phyloP scores from a whole-genome alignment of 2,113 vertebrate genomes.

The Cyanocitta stelleri region DNA sequence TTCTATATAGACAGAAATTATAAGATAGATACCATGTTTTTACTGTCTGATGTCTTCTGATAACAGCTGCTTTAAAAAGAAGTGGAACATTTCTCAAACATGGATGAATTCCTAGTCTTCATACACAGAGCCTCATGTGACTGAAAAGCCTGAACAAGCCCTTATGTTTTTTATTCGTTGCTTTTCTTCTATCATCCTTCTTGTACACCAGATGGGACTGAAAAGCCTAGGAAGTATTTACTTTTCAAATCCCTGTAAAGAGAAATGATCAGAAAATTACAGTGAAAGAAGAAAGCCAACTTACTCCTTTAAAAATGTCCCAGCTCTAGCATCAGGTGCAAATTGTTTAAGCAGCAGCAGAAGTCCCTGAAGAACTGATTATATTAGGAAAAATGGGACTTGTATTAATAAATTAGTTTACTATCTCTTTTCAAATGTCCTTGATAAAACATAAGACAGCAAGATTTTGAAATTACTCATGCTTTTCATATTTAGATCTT shows the following conservation, averaged over 20 bases:
- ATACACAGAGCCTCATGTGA: background rate
- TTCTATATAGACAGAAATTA: background rate
- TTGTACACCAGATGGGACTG: background rate
- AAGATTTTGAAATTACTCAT: background rate
- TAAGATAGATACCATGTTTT: background rate
- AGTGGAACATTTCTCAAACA: background rate
- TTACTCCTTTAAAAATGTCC: background rate
- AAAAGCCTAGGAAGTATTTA: background rate
- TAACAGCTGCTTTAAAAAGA: background rate
- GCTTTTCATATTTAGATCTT: background rate
- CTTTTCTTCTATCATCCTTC: background rate
- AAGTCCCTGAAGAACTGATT: background rate
- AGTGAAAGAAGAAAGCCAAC: background rate
- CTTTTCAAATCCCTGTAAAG: background rate
- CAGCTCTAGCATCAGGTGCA: background rate
- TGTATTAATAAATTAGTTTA: slow-evolving; percentile 1
- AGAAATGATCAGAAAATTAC: background rate
- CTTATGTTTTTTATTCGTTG: background rate
- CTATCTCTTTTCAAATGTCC: background rate
- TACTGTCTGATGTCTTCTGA: background rate
- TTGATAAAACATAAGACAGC: background rate
- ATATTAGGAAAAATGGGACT: slow-evolving; percentile 28
- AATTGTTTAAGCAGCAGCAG: background rate
- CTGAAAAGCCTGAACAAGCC: background rate
- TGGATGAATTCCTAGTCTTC: background rate